Evolutionary conservation across 2,113 vertebrate species (phyloP).

Genomic region (Pipra filicauda): DNA sequence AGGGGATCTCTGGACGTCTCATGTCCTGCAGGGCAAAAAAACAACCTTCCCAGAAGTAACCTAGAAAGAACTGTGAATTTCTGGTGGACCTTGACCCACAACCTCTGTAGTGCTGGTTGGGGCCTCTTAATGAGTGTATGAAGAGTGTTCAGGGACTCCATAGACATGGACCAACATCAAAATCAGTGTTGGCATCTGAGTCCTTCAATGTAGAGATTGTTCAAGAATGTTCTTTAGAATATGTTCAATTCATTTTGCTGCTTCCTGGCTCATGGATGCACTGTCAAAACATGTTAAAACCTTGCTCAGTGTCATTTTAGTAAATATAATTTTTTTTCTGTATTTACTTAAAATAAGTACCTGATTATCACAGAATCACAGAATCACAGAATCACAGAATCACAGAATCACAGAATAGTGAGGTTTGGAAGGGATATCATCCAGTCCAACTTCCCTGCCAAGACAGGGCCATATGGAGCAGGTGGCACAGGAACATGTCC

Average conservation of each 20-base stretch:
- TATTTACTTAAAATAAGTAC: background rate
- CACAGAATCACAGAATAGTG: background rate
- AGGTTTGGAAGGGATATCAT: background rate
- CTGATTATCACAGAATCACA: background rate
- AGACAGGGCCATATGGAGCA: background rate
- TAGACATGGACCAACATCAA: too few relatives aligned
- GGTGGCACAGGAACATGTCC: rapidly evolving
- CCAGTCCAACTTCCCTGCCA: background rate
- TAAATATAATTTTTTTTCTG: background rate
- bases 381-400: background rate
- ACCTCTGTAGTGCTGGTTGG: background rate
- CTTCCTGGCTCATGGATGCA: background rate
- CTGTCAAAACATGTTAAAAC: background rate
- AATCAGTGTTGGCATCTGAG: background rate
- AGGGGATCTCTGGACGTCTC: background rate
- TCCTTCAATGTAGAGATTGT: rapidly evolving
- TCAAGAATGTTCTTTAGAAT: background rate
- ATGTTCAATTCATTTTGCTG: background rate
- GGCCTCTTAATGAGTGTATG: rapidly evolving
- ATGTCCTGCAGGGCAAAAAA: background rate
- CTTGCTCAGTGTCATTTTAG: background rate
- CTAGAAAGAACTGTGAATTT: background rate
- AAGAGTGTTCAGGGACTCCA: background rate
- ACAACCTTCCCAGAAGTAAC: rapidly evolving
- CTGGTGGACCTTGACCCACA: background rate